Conservation (phyloP, 2,888 invertebrate species). For the Blomia tropicalis region DNA sequence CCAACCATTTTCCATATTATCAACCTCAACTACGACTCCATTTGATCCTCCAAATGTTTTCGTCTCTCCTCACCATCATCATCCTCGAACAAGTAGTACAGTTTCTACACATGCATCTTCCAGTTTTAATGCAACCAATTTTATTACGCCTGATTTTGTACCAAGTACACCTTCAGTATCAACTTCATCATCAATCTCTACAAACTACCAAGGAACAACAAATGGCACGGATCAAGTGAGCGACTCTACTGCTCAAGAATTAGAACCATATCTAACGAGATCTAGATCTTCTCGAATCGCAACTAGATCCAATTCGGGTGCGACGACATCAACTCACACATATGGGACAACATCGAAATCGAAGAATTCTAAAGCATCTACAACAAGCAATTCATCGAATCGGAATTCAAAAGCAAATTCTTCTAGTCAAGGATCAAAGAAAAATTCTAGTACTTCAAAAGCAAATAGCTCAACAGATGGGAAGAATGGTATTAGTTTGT, state of each 20-base stretch:
- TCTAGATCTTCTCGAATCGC: not conserved
- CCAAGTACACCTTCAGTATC: not conserved
- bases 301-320: not conserved
- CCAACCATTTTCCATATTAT: not conserved
- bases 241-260: not conserved
- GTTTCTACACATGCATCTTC: not conserved
- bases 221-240: not conserved
- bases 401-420: not conserved
- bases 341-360: too few species aligned
- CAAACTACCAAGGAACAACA: too few species aligned
- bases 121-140: too few species aligned
- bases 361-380: not conserved
- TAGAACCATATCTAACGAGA: not conserved
- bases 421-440: not conserved
- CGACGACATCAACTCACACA: not conserved
- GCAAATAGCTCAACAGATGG: not conserved
- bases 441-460: not conserved
- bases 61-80: not conserved
- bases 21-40: not conserved
- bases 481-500: not conserved
- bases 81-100: not conserved
- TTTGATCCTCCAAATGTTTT: not conserved
- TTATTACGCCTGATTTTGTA: not conserved
- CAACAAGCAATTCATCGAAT: not conserved
- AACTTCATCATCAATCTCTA: not conserved